Evolutionary conservation across 2,888 invertebrate species (phyloP).

Genomic region (Apamea crenata): DNA sequence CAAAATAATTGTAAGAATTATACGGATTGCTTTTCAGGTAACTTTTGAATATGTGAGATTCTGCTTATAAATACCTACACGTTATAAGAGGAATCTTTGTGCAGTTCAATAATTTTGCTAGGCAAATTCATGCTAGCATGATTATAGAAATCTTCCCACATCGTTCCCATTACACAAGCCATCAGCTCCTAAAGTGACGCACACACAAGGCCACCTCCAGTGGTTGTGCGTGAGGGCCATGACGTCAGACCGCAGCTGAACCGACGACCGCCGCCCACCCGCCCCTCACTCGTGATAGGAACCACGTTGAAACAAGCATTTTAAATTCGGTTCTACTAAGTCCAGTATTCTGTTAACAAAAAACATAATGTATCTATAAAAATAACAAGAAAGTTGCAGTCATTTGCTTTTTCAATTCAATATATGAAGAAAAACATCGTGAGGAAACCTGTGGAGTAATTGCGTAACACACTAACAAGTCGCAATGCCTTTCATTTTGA

Average conservation of each 20-base stretch:
- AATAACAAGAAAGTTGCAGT: background rate
- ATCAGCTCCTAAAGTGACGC: constrained; percentile 42
- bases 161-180: constrained; percentile 22
- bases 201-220: constrained; percentile 41
- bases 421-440: background rate
- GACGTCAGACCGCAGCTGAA: constrained; percentile 53
- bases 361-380: background rate
- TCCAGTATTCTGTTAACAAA: background rate
- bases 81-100: background rate
- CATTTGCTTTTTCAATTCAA: background rate
- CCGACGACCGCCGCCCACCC: constrained; percentile 47
- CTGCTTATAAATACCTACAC: background rate
- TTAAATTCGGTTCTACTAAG: constrained; percentile 13
- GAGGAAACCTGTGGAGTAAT: background rate
- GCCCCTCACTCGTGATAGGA: constrained; percentile 1
- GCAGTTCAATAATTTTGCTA: background rate
- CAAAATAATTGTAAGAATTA: background rate
- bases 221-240: constrained; percentile 39
- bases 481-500: background rate
- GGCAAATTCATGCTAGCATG: background rate
- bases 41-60: background rate
- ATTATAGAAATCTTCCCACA: constrained; percentile 11
- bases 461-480: background rate
- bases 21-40: background rate
- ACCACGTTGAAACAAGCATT: constrained; percentile 24